phyloP scores from a whole-genome alignment of 2,113 vertebrate genomes.

The Herpailurus yagouaroundi region DNA sequence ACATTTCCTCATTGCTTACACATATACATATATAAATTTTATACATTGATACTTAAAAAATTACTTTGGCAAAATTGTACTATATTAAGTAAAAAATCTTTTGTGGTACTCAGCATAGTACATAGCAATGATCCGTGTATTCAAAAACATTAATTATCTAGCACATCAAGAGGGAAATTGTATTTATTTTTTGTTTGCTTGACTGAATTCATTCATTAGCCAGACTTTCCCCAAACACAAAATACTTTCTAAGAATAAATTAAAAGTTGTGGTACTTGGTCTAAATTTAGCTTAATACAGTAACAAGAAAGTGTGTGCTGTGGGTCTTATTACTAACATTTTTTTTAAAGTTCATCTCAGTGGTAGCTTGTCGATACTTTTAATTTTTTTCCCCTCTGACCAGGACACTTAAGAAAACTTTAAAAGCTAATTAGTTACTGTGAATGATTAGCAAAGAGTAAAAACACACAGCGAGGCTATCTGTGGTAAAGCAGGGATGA shows the following conservation, averaged over 20 bases:
- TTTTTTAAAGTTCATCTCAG: background rate
- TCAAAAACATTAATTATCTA: slow-evolving; percentile 59
- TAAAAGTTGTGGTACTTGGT: slow-evolving; percentile 27
- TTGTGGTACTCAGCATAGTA: background rate
- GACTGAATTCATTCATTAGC: slow-evolving; percentile 67
- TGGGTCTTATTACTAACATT: background rate
- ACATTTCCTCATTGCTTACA: background rate
- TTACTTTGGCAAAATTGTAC: background rate
- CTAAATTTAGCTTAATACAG: slow-evolving; percentile 45
- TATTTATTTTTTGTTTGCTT: slow-evolving; percentile 65
- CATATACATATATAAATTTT: background rate
- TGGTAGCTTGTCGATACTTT: background rate
- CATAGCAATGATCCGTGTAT: slow-evolving; percentile 31
- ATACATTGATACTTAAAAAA: background rate
- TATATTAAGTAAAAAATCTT: background rate
- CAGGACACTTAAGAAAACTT: background rate
- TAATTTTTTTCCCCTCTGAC: background rate
- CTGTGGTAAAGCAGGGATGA: background rate
- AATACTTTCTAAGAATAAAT: slow-evolving; percentile 62
- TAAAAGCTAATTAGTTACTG: background rate
- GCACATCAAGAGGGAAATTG: slow-evolving; percentile 54
- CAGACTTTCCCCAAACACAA: slow-evolving; percentile 54
- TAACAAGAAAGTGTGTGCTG: background rate
- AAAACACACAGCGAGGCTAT: no score
- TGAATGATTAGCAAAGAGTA: background rate